phyloP scores from a whole-genome alignment of 1,140 invertebrate genomes.

The Drosophila kanapiae region DNA sequence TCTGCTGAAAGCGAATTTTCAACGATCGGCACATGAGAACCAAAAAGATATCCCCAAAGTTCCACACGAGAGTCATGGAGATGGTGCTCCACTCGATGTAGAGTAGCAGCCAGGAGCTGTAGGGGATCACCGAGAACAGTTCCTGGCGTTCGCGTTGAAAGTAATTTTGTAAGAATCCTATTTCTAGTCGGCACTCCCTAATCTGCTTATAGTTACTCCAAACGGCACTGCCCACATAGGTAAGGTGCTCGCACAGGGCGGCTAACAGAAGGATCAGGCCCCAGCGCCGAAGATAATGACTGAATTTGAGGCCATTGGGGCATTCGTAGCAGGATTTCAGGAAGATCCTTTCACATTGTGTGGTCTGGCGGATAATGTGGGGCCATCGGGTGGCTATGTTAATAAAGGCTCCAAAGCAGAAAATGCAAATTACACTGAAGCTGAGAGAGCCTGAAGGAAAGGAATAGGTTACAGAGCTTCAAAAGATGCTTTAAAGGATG shows the following conservation, averaged over 20 bases:
- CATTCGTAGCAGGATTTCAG: slow-evolving; percentile 54
- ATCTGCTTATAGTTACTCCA: slow-evolving; percentile 76
- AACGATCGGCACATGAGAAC: slow-evolving; percentile 87
- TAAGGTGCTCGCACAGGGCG: slow-evolving; percentile 64
- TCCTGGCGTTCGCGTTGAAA: slow-evolving; percentile 72
- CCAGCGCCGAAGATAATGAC: slow-evolving; percentile 49
- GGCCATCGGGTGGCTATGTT: slow-evolving; percentile 62
- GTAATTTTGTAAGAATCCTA: slow-evolving; percentile 72
- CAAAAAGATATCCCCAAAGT: slow-evolving; percentile 89
- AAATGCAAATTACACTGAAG: slow-evolving; percentile 76
- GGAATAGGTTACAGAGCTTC: not conserved
- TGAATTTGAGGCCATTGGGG: slow-evolving; percentile 43
- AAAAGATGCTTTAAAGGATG: no score
- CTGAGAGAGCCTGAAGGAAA: slow-evolving; percentile 60
- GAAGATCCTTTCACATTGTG: slow-evolving; percentile 58
- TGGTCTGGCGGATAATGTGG: slow-evolving; percentile 51
- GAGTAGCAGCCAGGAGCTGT: slow-evolving; percentile 47
- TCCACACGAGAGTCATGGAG: slow-evolving; percentile 88
- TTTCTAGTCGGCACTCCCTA: slow-evolving; percentile 62
- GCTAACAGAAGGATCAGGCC: slow-evolving; percentile 41
- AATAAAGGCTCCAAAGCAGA: slow-evolving; percentile 61
- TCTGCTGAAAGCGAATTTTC: slow-evolving; percentile 87
- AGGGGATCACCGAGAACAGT: slow-evolving; percentile 64
- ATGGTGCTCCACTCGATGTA: slow-evolving; percentile 79
- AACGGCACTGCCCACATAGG: slow-evolving; percentile 68